Evolutionary conservation across 2,113 vertebrate genomes (phyloP), one percentile per base, ranked within the genome.

Genomic region (Leucopternis melanops): DNA sequence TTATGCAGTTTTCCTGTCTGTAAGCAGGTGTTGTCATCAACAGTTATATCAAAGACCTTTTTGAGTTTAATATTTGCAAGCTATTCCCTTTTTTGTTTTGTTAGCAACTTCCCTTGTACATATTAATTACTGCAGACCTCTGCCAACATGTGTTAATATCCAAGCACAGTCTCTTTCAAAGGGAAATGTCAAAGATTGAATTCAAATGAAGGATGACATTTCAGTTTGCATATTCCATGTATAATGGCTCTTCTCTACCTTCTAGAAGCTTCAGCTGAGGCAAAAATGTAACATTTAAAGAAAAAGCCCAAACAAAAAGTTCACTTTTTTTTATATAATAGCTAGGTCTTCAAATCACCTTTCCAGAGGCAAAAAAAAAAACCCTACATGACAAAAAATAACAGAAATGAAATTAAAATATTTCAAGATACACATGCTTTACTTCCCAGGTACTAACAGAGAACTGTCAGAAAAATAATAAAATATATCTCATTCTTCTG

Each of bases 41-140:
- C 2, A 6, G 22, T 74, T 69, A 23, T 27, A 95, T 94, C 92
- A 97, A 96, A 96, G 91, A 87, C 58, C 16, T 11, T 55, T 91
- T 67, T 49, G 70, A 74, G 27, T 73, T 79, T 73, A 74, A 73
- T 94, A 95, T 96, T 97, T 95, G 69, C 87, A 89, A 92, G 66
- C 62, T 92, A 62, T 81, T 92, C 44, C 32, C 73, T 95, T 95
- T 96, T 94, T 92, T 95, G 67, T 95, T 95, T 96, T 95, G 85
- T 94, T 93, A 93, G 45, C 44, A 86, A 21, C 36, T 70, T 71
- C 83, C 71, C 42, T 91, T 87, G 74, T 86, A 77, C 74, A 86
- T 95, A 81, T 88, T 94, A 96, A 97, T 95, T 91, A 79, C 63
- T 88, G 38, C 52, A 96, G 80, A 62, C 59, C 70, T 92, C 81